Evolutionary conservation across 2,888 invertebrate species (phyloP), one percentile per base, ranked within the genome.

Genomic region (Heliconius aoede): DNA sequence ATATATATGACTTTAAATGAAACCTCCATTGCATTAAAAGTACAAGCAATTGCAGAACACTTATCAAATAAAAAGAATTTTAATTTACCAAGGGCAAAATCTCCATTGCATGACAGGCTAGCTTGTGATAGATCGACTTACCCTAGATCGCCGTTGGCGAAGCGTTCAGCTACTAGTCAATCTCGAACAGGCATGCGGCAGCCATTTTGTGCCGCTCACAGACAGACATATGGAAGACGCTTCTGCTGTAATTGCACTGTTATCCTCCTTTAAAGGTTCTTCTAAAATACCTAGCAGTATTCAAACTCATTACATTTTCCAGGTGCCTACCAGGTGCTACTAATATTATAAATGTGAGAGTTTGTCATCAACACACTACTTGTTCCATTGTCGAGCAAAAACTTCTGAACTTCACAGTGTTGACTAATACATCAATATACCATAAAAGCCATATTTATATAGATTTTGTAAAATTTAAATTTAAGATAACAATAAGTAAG

Each of bases 121-220:
- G 86, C 84, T 83, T 84, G 86, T 86, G 89, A 91, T 90, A 89
- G 89, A 90, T 90, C 86, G 86, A 84, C 86, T 87, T 85, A 86
- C 84, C 87, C 90, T 89, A 89, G 89, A 91, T 89, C 87, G 93
- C 93, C 93, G 86, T 87, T 89, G 93, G 93, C 93, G 82, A 89
- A 87, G 87, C 86, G 89, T 87, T 87, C 89, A 89, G 92, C 92
- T 92, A 92, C 92, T 90, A 94, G 93, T 93, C 93, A 93, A 92
- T 92, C 92, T 91, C 89, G 89, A 87, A 85, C 84, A 89, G 92
- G 92, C 91, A 94, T 91, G 92, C 89, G 88, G 89, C 90, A 86
- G 92, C 91, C 92, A 93, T 92, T 86, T 92, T 91, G 88, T 81
- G 84, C 80, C 82, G 83, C 82, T 84, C 83, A 84, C 84, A 84